Percentiles rank a stretch among this genome's conserved stretches.
Evolutionary conservation across 2,113 vertebrate genomes (phyloP).

Genomic region (Nettapus auritus): DNA sequence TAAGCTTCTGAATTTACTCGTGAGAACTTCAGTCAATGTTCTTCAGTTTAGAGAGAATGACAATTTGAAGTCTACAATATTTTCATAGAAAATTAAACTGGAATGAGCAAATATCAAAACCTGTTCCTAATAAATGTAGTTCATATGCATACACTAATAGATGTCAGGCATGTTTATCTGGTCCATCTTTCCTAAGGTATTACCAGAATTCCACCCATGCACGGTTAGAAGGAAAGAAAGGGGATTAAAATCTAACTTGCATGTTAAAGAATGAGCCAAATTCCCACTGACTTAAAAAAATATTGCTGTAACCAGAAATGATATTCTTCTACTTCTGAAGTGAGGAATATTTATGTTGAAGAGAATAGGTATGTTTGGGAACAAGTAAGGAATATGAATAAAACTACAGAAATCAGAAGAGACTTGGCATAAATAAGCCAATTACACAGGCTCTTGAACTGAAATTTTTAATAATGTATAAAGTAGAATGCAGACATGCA

Average conservation of each 20-base stretch:
- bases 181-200: background rate
- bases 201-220: background rate
- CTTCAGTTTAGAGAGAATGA: background rate
- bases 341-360: background rate
- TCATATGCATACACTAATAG: accelerated
- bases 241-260: background rate
- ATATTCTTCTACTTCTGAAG: background rate
- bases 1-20: background rate
- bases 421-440: slow-evolving; percentile 43
- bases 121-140: background rate
- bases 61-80: background rate
- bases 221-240: background rate
- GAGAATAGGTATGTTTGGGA: background rate
- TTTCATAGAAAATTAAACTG: background rate
- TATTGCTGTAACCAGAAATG: background rate
- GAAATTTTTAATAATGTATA: slow-evolving; percentile 63
- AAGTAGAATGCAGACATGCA: slow-evolving; percentile 23
- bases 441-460: slow-evolving; percentile 47
- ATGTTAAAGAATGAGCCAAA: background rate
- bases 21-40: background rate
- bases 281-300: background rate
- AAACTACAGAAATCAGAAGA: slow-evolving; percentile 38
- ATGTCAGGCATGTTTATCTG: background rate
- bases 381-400: background rate
- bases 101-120: background rate